Conservation (phyloP, 1,140 invertebrate genomes). For the Venustaconcha ellipsiformis region DNA sequence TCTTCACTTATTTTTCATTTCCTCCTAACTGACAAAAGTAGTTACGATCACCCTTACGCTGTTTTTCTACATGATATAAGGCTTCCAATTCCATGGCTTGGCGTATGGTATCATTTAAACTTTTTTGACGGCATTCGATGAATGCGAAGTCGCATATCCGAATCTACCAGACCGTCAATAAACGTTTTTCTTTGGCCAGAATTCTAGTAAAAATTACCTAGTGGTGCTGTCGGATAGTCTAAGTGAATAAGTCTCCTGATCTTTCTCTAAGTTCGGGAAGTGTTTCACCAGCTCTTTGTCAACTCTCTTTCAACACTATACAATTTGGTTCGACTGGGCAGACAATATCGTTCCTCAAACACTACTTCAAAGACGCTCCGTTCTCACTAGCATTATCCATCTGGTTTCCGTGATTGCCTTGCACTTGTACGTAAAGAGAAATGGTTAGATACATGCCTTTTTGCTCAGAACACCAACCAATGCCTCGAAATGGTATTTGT, state of each 20-base stretch:
- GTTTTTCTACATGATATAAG: too few relatives aligned
- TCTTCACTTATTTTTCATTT: too few relatives aligned
- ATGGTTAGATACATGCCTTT: conserved; percentile 21
- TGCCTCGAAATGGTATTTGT: conserved; percentile 29
- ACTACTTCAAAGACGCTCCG: too few relatives aligned
- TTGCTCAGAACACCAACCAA: conserved; percentile 7
- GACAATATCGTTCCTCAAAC: too few relatives aligned
- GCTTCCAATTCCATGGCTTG: too few relatives aligned
- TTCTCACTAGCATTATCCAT: too few relatives aligned
- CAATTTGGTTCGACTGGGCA: not conserved
- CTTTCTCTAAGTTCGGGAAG: conserved; percentile 16
- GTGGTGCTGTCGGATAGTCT: conserved; percentile 19
- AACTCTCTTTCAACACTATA: not conserved
- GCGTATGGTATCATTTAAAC: too few relatives aligned
- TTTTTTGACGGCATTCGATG: too few relatives aligned
- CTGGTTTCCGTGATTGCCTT: conserved; percentile 19
- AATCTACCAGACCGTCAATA: too few relatives aligned
- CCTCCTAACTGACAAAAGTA: too few relatives aligned
- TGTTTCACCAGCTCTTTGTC: conserved; percentile 12
- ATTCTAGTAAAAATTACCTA: conserved; percentile 6
- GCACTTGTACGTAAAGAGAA: conserved; percentile 18
- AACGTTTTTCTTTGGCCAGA: conserved; percentile 3
- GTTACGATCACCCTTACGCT: too few relatives aligned
- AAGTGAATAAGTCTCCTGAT: conserved; percentile 15
- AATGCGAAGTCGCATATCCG: too few relatives aligned